Evolutionary conservation across 2,888 invertebrate species (phyloP).

Genomic region (Anaspis maculata): DNA sequence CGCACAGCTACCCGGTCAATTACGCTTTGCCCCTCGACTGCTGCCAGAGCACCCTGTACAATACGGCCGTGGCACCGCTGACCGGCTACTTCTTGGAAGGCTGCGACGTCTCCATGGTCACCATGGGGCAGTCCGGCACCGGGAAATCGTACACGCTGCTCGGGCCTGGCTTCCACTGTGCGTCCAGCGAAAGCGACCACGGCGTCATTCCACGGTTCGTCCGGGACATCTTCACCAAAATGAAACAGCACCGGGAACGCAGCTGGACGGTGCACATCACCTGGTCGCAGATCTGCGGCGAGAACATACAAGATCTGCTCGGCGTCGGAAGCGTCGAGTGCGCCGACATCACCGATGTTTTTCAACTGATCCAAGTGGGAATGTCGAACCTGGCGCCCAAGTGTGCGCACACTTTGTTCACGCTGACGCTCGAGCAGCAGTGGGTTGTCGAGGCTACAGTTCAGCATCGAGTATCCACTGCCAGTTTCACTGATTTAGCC

Average conservation of each 20-base stretch:
- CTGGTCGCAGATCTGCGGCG: conserved; percentile 65
- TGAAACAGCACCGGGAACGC: conserved; percentile 55
- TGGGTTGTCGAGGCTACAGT: conserved; percentile 61
- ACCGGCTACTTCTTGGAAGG: conserved; percentile 62
- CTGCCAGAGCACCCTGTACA: conserved; percentile 55
- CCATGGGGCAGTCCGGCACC: conserved; percentile 54
- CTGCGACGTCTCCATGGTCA: conserved; percentile 66
- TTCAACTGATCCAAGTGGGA: conserved; percentile 61
- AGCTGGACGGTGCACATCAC: conserved; percentile 60
- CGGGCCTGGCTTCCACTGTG: conserved; percentile 57
- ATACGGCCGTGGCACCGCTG: conserved; percentile 57
- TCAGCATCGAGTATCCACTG: conserved; percentile 63
- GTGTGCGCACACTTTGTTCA: conserved; percentile 58
- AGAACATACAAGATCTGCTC: conserved; percentile 51
- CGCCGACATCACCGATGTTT: conserved; percentile 55
- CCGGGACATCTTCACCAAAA: conserved; percentile 60
- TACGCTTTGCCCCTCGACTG: conserved; percentile 52
- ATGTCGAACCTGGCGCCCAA: conserved; percentile 52
- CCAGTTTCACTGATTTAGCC: conserved; percentile 63
- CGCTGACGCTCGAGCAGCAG: conserved; percentile 65
- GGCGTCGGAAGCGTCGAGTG: conserved; percentile 52
- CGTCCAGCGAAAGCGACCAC: conserved; percentile 59
- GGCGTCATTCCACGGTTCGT: conserved; percentile 64
- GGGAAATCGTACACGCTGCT: conserved; percentile 68
- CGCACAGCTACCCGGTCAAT: conserved; percentile 50